phyloP scores from a whole-genome alignment of 2,113 vertebrate species.

The Cynocephalus volans region DNA sequence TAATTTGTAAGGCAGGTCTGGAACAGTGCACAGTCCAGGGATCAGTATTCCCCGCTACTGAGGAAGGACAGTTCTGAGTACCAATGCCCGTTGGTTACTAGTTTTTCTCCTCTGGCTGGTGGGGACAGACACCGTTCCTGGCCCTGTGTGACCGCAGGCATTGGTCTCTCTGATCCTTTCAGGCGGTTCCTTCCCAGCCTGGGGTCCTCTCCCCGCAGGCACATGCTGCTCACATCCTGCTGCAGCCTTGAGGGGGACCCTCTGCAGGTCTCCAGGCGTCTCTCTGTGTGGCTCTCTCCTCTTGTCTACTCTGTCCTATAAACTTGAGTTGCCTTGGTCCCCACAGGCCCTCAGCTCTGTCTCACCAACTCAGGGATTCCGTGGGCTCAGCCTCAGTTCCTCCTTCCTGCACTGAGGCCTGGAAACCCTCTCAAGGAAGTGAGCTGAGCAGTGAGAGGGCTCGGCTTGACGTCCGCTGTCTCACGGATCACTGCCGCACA shows the following conservation, averaged over 20 bases:
- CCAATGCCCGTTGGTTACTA: accelerated
- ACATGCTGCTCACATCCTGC: neutral
- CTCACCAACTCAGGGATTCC: neutral
- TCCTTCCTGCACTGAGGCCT: neutral
- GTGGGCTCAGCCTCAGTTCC: neutral
- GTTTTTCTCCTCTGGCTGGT: neutral
- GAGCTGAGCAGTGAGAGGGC: neutral
- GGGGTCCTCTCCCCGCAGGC: too few relatives aligned
- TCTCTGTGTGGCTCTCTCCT: accelerated
- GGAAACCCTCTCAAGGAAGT: neutral
- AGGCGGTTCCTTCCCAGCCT: neutral
- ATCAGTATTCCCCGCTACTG: neutral
- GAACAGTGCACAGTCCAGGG: too few relatives aligned
- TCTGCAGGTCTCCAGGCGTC: neutral
- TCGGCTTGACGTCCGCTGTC: neutral
- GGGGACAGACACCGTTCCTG: neutral
- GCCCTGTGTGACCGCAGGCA: accelerated
- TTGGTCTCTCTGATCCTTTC: neutral
- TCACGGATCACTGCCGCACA: neutral
- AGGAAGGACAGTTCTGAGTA: neutral
- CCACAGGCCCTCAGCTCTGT: neutral
- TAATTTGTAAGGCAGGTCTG: neutral
- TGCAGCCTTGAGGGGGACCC: accelerated
- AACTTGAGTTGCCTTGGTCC: neutral
- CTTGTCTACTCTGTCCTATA: accelerated